Evolutionary conservation across 1,140 invertebrate species (phyloP).

Genomic region (Drosophila simulans): DNA sequence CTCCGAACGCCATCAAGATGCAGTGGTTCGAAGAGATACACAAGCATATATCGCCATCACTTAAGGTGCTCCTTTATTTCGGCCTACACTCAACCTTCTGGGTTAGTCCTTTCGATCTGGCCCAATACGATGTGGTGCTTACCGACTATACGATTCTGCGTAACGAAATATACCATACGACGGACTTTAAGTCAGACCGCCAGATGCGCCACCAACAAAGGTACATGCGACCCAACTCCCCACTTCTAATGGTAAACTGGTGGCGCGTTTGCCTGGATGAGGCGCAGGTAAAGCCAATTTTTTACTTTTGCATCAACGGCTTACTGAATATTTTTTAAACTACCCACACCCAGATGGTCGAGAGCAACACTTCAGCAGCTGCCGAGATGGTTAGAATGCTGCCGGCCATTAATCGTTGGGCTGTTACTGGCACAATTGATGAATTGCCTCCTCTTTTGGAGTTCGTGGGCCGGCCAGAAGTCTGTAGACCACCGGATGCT

Average conservation of each 20-base stretch:
- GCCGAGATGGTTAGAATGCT: constrained; percentile 87
- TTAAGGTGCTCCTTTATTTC: constrained; percentile 86
- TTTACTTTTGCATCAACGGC: not conserved
- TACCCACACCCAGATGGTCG: constrained; percentile 87
- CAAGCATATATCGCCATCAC: constrained; percentile 86
- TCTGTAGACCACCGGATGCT: constrained; percentile 65
- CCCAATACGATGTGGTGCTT: constrained; percentile 90
- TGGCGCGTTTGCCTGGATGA: constrained; percentile 93
- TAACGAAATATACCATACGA: constrained; percentile 86
- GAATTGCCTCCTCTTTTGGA: constrained; percentile 90
- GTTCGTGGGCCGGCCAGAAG: constrained; percentile 86
- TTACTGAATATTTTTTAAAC: not conserved
- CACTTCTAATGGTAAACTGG: constrained; percentile 89
- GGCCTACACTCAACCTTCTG: constrained; percentile 86
- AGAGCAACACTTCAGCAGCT: constrained; percentile 84
- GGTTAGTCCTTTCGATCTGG: constrained; percentile 88
- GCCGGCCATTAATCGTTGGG: constrained; percentile 90
- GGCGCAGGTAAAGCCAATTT: constrained; percentile 86
- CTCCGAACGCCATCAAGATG: constrained; percentile 88
- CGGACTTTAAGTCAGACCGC: constrained; percentile 59
- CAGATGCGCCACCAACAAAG: constrained; percentile 54
- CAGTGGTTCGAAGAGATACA: constrained; percentile 92
- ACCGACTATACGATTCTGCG: constrained; percentile 89
- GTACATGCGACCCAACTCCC: constrained; percentile 85
- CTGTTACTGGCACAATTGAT: constrained; percentile 89